These are phyloP conservation scores for Colostygia pectinataria DNA, from an alignment of 2,888 invertebrate genomes.

Conservation along the genomic window DNA sequence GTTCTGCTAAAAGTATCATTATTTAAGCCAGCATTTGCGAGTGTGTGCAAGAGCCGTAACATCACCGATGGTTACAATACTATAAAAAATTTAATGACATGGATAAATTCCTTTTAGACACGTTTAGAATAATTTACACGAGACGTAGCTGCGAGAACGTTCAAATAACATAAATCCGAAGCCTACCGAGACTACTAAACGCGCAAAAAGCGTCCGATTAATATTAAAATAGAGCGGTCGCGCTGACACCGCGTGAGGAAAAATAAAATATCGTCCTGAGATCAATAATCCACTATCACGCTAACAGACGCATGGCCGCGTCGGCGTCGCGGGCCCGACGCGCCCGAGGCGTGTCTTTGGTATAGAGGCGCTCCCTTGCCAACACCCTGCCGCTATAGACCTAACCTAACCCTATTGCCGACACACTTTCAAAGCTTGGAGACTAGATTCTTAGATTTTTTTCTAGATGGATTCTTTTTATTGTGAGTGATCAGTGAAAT, in stretches of 20 bases:
- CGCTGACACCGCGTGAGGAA: constrained; percentile 51
- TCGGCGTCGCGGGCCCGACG: not conserved
- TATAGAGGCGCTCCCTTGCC: constrained; percentile 83
- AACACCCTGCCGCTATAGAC: constrained; percentile 87
- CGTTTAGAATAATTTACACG: constrained; percentile 75
- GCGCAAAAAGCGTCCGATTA: constrained; percentile 79
- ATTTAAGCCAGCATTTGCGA: constrained; percentile 17
- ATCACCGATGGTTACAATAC: constrained; percentile 35
- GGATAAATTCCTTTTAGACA: constrained; percentile 56
- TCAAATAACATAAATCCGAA: constrained; percentile 67
- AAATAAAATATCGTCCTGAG: constrained; percentile 78
- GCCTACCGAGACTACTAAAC: constrained; percentile 73
- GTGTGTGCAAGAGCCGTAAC: constrained; percentile 35
- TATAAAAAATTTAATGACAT: constrained; percentile 54
- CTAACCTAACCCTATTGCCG: constrained; percentile 92
- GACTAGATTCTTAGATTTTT: constrained; percentile 8
- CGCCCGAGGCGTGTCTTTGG: constrained; percentile 59
- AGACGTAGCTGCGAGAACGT: constrained; percentile 68
- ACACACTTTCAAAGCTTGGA: constrained; percentile 1
- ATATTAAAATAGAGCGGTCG: constrained; percentile 71
- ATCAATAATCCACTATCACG: constrained; percentile 71
- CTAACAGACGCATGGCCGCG: constrained; percentile 46
- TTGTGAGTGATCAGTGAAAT: not conserved
- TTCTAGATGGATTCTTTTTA: no score
- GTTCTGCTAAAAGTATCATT: no score